Conservation (phyloP, 2,888 invertebrate genomes). For the Onchidella celtica region DNA sequence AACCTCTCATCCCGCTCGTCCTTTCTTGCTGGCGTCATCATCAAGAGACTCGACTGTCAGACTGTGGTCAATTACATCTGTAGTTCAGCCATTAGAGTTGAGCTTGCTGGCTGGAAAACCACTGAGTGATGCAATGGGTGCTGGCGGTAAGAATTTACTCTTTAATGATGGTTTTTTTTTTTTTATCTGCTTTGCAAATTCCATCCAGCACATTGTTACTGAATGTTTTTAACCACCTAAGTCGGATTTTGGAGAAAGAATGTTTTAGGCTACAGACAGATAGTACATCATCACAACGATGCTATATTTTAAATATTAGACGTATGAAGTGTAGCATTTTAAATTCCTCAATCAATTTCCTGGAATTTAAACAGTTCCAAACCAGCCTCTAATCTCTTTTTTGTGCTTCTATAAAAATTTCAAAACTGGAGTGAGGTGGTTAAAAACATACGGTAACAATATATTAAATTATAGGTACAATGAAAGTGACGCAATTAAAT, state of each 20-base stretch:
- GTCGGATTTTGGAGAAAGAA: too few species aligned
- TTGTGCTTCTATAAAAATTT: too few species aligned
- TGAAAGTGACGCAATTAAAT: too few species aligned
- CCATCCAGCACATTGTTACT: too few species aligned
- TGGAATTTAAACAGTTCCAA: too few species aligned
- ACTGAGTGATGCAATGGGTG: conserved; percentile 65
- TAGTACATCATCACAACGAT: too few species aligned
- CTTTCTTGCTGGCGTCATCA: conserved; percentile 80
- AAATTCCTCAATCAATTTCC: too few species aligned
- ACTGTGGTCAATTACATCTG: conserved; percentile 79
- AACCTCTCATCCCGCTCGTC: conserved; percentile 79
- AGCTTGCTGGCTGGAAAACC: conserved; percentile 76
- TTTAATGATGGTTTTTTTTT: background rate
- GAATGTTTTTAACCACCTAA: too few species aligned
- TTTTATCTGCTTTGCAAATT: background rate
- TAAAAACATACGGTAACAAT: too few species aligned
- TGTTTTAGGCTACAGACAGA: background rate
- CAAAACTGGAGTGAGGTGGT: too few species aligned
- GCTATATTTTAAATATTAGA: background rate
- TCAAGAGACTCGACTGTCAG: conserved; percentile 81
- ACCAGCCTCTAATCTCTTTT: too few species aligned
- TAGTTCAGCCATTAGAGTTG: conserved; percentile 78
- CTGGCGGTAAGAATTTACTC: conserved; percentile 62
- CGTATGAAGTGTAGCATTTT: background rate
- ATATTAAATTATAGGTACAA: too few species aligned